A percentile compares a stretch with the other conserved stretches of the same genome.
phyloP scores from a whole-genome alignment of 2,888 invertebrate species.

The Choristoneura rosaceana region DNA sequence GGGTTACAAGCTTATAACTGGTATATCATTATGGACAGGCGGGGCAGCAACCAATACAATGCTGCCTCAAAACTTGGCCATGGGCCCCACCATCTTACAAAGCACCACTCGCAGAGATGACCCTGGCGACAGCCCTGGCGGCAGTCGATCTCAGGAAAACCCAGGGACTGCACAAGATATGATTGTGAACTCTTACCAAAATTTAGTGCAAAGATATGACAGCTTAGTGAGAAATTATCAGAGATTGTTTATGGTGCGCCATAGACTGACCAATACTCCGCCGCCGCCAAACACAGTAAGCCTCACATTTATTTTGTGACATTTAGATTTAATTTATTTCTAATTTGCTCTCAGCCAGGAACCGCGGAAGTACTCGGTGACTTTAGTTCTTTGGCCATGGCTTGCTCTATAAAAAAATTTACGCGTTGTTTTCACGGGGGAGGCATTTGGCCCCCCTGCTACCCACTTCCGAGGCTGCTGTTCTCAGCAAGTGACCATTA shows the following conservation, averaged over 20 bases:
- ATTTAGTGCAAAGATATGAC: constrained; percentile 81
- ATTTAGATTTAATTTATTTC: background rate
- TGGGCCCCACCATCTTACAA: constrained; percentile 57
- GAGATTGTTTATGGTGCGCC: constrained; percentile 79
- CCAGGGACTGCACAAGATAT: constrained; percentile 70
- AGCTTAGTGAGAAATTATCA: constrained; percentile 81
- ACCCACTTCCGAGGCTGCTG: too few species aligned
- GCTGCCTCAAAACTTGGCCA: constrained; percentile 58
- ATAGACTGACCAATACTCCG: constrained; percentile 71
- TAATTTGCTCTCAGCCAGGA: background rate
- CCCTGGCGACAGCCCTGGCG: constrained; percentile 56
- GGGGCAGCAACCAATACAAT: constrained; percentile 55
- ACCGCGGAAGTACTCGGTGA: too few species aligned
- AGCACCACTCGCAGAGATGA: constrained; percentile 62
- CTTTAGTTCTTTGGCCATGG: too few species aligned
- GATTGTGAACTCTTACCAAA: constrained; percentile 80
- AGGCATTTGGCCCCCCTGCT: too few species aligned
- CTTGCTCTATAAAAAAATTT: too few species aligned
- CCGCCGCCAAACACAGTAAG: constrained; percentile 75
- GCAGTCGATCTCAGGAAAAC: constrained; percentile 59
- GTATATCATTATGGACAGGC: constrained; percentile 86
- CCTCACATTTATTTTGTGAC: background rate
- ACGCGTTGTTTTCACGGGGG: too few species aligned
- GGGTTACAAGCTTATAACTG: constrained; percentile 93
- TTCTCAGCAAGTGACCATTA: too few species aligned